Evolutionary conservation across 2,797 vertebrate species (phyloP).

Genomic region (Lithobates pipiens): DNA sequence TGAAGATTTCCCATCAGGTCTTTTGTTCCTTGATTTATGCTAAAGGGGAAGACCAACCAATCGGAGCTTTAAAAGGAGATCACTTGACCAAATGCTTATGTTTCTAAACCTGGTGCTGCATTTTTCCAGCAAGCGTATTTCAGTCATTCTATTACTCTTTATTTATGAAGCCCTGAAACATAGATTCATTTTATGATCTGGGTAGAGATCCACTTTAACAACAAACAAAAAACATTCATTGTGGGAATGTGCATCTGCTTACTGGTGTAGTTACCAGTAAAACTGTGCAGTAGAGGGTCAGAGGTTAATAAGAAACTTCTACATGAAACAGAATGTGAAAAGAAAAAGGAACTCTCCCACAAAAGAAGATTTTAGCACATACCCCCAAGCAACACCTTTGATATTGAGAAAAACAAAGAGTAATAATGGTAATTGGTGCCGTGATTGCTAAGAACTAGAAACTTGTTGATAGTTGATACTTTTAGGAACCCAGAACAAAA

Average conservation of each 20-base stretch:
- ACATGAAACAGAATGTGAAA: constrained; percentile 7
- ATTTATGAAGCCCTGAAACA: too few relatives aligned
- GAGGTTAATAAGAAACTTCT: constrained; percentile 1
- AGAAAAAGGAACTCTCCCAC: constrained; percentile 4
- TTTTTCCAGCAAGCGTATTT: too few relatives aligned
- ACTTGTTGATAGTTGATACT: neutral
- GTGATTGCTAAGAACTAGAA: neutral
- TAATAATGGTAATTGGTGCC: constrained; percentile 18
- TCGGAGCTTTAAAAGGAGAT: too few relatives aligned
- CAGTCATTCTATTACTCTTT: too few relatives aligned
- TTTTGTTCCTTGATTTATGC: too few relatives aligned
- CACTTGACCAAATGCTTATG: too few relatives aligned
- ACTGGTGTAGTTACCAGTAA: neutral
- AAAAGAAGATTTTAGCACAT: constrained; percentile 32
- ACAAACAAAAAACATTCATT: neutral
- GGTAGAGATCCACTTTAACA: neutral
- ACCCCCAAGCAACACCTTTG: constrained; percentile 47
- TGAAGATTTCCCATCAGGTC: too few relatives aligned
- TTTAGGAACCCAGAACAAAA: neutral
- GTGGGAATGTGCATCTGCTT: neutral
- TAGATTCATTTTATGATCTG: too few relatives aligned
- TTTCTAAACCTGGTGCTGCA: too few relatives aligned
- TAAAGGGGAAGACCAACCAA: too few relatives aligned
- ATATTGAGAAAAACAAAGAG: constrained; percentile 37
- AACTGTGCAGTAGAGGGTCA: constrained; percentile 22